Conservation (phyloP, 2,113 vertebrate species). For the Pantherophis guttatus region DNA sequence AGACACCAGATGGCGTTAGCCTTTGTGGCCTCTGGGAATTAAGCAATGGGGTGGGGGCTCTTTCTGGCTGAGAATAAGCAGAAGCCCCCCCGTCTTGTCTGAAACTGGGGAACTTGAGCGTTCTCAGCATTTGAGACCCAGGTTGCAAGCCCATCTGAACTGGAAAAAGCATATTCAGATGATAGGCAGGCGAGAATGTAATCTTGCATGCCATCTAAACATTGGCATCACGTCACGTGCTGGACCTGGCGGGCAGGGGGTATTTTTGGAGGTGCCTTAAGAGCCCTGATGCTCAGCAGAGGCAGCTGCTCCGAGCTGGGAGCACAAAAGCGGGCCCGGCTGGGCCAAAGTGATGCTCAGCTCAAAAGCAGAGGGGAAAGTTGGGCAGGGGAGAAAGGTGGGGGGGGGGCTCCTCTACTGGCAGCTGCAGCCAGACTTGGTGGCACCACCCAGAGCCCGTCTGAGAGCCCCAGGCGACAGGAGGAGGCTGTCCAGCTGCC, state of each 20-base stretch:
- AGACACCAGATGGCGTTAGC: not conserved
- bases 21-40: not conserved
- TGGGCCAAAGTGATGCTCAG: not conserved
- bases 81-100: not conserved
- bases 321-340: accelerated
- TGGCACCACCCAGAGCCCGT: not conserved
- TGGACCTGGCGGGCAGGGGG: not conserved
- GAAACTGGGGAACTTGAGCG: not conserved
- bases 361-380: not conserved
- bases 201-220: not conserved
- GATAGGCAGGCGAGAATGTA: too few relatives aligned
- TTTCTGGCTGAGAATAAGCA: not conserved
- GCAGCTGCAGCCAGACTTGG: not conserved
- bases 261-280: not conserved
- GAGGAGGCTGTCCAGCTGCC: not conserved
- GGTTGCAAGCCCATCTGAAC: not conserved
- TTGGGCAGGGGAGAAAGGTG: not conserved
- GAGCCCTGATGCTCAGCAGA: not conserved
- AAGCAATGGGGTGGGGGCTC: not conserved
- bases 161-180: not conserved
- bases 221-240: accelerated
- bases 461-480: not conserved
- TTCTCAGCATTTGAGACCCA: not conserved
- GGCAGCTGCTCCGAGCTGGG: not conserved
- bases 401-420: not conserved